phyloP scores from a whole-genome alignment of 2,113 vertebrate species.

The Typhlomys cinereus region DNA sequence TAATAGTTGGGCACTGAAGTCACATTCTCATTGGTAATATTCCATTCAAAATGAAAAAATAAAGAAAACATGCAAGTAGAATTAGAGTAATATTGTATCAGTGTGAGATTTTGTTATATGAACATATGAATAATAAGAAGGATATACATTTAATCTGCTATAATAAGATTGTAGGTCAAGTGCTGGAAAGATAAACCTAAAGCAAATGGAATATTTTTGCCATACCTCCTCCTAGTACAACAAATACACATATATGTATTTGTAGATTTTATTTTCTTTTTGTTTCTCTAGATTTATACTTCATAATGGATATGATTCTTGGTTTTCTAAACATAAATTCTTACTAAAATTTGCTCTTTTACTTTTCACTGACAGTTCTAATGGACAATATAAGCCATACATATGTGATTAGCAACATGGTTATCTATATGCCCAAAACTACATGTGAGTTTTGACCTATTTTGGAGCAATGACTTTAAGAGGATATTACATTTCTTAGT shows the following conservation, averaged over 20 bases:
- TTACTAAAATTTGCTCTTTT: not conserved
- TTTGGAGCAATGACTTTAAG: not conserved
- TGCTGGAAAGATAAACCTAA: too few species aligned
- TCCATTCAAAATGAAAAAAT: not conserved
- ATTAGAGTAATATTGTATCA: not conserved
- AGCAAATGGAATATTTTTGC: too few species aligned
- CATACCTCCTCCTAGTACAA: too few species aligned
- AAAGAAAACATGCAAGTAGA: not conserved
- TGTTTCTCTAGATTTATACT: not conserved
- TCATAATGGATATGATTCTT: not conserved
- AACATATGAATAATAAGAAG: not conserved
- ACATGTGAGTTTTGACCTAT: not conserved
- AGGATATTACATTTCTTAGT: not conserved
- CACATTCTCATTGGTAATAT: constrained; percentile 81
- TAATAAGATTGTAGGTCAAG: not conserved
- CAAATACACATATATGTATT: too few species aligned
- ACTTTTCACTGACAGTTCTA: not conserved
- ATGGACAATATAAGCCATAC: not conserved
- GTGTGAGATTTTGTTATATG: not conserved
- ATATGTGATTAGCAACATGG: not conserved
- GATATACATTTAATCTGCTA: not conserved
- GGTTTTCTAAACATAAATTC: not conserved
- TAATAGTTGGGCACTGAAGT: constrained; percentile 57
- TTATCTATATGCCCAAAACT: not conserved
- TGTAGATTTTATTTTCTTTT: not conserved